Base-by-base conservation (phyloP, 2,888 invertebrate genomes). In the Drosophila bunnanda region DNA sequence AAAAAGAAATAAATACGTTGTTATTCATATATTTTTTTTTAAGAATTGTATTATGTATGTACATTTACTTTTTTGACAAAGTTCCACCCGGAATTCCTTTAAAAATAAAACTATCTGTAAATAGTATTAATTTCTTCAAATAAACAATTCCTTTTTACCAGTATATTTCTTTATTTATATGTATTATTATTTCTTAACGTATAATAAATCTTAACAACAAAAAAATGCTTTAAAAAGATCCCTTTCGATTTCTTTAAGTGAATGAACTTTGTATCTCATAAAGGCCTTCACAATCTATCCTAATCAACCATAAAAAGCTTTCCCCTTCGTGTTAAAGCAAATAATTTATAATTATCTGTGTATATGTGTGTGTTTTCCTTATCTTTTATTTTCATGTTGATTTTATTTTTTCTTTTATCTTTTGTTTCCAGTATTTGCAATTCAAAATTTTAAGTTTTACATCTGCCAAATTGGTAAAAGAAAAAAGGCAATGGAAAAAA, bases 211-310 rank as follows among this genome's bases (percentile, higher is more conserved):
- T 17, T 17, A 1, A 5, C 10, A 28, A 12, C n/a, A 48, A 30
- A 12, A 10, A 13, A 30, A 13, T 1, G 12, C 4, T 15, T 4
- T 2, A 8, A n/a, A 30, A 30, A 20, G 15, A 30, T 60, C 32
- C 60, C 55, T 46, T 66, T 66, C 66, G 46, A 66, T 66, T 66
- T 66, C 66, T 54, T 32, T 20, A 25, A 20, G 66, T 66, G 54
- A 66, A 66, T 66, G 66, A 66, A 66, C 66, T 66, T 66, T 54
- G 28, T 32, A 15, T 38, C 46, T 32, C 22, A 46, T 46, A 36
- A 28, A 64, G 48, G 32, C 46, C 30, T n/a, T 58, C 48, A 36
- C 56, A 50, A 66, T 66, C 66, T 66, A 39, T 55, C 32, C 32
- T 48, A 39, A 61, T 46, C 46, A 30, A 28, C 53, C 10, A 34